These are phyloP conservation scores for Dascillus cervinus DNA, from an alignment of 2,888 invertebrate genomes.

Conservation along the genomic window DNA sequence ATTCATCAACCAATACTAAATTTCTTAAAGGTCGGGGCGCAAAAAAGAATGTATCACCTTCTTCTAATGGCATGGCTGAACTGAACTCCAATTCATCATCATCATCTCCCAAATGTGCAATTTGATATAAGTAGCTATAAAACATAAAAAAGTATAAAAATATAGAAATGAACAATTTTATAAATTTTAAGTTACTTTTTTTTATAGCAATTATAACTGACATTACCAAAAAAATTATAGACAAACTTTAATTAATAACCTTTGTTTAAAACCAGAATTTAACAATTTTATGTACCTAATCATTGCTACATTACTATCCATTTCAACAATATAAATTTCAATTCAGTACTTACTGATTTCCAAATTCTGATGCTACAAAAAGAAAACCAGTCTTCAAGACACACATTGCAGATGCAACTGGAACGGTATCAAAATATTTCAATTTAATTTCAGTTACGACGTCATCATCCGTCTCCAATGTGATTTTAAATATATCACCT, in stretches of 20 bases:
- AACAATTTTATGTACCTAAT: no score
- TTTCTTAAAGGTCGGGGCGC: conserved; percentile 90
- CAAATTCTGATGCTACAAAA: conserved; percentile 98
- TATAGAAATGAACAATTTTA: no score
- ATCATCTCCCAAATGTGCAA: conserved; percentile 98
- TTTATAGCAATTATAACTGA: no score
- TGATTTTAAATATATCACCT: conserved; percentile 94
- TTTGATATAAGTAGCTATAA: conserved; percentile 91
- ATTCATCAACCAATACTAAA: conserved; percentile 92
- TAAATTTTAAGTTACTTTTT: no score
- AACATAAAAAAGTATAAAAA: no score
- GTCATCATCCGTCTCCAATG: conserved; percentile 94
- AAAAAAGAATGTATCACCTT: conserved; percentile 99
- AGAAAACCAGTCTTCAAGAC: conserved; percentile 97
- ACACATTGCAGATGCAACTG: conserved; percentile 94
- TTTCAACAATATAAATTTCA: no score
- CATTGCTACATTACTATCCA: conserved; percentile 2
- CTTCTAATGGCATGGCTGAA: conserved; percentile 95
- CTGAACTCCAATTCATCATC: conserved; percentile 99
- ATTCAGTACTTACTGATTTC: conserved; percentile 99
- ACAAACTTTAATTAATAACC: no score
- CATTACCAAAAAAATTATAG: no score
- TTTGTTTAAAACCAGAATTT: no score
- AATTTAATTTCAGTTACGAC: conserved; percentile 97
- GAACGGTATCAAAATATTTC: conserved; percentile 99